Evolutionary conservation across 2,888 invertebrate species (phyloP).

Genomic region (Nephrocerus scutellatus): DNA sequence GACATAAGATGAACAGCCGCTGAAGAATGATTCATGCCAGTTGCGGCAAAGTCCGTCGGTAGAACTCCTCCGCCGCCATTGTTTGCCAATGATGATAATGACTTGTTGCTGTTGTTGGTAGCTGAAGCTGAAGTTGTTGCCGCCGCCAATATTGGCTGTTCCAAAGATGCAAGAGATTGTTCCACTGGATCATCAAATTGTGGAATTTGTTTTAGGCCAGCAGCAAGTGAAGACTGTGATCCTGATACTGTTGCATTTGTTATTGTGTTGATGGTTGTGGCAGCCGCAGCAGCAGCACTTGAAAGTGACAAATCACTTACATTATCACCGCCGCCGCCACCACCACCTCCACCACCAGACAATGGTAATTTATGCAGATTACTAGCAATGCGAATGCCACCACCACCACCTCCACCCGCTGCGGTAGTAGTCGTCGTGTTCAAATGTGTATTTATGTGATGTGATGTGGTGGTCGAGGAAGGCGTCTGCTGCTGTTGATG

Average conservation of each 20-base stretch:
- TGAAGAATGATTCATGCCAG: too few relatives aligned
- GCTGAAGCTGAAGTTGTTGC: constrained; percentile 17
- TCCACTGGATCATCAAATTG: constrained; percentile 62
- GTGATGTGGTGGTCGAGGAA: constrained; percentile 19
- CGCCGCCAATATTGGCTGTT: constrained; percentile 53
- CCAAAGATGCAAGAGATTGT: constrained; percentile 63
- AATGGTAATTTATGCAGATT: constrained; percentile 39
- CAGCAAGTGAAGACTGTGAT: constrained; percentile 26
- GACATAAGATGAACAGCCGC: not conserved
- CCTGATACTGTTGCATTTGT: constrained; percentile 10
- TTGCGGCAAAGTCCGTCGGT: too few relatives aligned
- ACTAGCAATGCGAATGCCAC: constrained; percentile 43
- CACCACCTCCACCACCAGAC: constrained; percentile 21
- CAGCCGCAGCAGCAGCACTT: constrained; percentile 19
- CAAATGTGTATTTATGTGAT: constrained; percentile 19
- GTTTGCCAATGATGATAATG: not conserved
- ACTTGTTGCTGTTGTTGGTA: constrained; percentile 2
- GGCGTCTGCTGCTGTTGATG: constrained; percentile 18
- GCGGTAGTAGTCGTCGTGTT: constrained; percentile 21
- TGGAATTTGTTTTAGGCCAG: constrained; percentile 44
- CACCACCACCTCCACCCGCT: constrained; percentile 22
- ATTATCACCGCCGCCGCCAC: constrained; percentile 21
- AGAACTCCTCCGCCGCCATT: too few relatives aligned
- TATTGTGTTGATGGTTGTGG: constrained; percentile 7
- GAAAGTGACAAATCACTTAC: constrained; percentile 11